These are phyloP conservation scores for Kobus ellipsiprymnus DNA, from an alignment of 2,113 vertebrate genomes.

Conservation along the genomic window DNA sequence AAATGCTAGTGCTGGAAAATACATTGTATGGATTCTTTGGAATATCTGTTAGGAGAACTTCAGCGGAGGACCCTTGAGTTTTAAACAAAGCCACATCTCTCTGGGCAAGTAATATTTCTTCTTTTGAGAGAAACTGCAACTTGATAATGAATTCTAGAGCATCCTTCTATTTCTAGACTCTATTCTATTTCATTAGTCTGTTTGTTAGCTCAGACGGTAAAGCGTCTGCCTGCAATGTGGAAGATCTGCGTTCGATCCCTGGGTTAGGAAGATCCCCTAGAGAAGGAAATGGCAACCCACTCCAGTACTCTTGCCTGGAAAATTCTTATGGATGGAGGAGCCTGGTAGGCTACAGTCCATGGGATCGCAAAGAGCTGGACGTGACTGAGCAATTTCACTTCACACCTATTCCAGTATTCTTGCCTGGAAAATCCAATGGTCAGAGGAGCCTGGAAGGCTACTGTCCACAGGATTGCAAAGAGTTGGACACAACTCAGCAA, in stretches of 20 bases:
- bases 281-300: no score
- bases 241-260: no score
- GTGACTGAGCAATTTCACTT: not conserved
- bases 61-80: not conserved
- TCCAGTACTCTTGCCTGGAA: no score
- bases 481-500: not conserved
- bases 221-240: no score
- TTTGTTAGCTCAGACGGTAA: not conserved
- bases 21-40: not conserved
- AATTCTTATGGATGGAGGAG: no score
- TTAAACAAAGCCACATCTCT: not conserved
- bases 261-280: no score
- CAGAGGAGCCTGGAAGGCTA: not conserved
- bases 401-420: not conserved
- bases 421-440: not conserved
- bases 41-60: not conserved
- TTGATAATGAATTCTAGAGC: not conserved
- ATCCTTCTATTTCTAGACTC: not conserved
- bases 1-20: not conserved
- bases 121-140: not conserved
- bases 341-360: no score
- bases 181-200: not conserved
- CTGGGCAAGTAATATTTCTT: not conserved
- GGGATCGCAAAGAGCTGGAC: no score
- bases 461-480: not conserved